These are phyloP conservation scores for Erebia epiphron DNA, from an alignment of 2,888 invertebrate species.

Conservation along the genomic window DNA sequence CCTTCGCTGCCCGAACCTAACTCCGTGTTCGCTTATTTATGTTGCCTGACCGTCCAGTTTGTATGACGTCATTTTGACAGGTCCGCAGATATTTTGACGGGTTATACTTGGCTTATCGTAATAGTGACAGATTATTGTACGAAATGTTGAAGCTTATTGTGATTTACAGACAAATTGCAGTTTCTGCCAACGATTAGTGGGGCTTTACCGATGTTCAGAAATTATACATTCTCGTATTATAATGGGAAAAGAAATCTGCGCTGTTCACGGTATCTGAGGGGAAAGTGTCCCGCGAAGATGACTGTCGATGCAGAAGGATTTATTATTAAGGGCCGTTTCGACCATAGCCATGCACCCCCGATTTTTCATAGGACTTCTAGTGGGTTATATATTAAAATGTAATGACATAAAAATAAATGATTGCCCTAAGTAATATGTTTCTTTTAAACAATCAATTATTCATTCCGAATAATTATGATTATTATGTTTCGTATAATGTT, in stretches of 20 bases:
- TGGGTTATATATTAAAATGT: constrained; percentile 32
- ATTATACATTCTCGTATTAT: constrained; percentile 9
- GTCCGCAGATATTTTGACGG: too few species aligned
- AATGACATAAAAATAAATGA: background rate
- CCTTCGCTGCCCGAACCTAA: too few species aligned
- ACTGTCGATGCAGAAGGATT: constrained; percentile 38
- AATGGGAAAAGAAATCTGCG: constrained; percentile 37
- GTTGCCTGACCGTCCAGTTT: too few species aligned
- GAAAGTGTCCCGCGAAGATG: constrained; percentile 42
- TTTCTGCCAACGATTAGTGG: constrained; percentile 3
- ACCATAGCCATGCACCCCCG: constrained; percentile 43
- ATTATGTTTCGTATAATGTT: too few species aligned
- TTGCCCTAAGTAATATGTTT: background rate
- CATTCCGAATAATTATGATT: background rate
- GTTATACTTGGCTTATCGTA: too few species aligned
- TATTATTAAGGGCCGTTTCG: constrained; percentile 29
- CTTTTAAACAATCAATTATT: background rate
- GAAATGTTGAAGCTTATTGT: background rate
- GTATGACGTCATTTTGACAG: too few species aligned
- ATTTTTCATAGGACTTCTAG: constrained; percentile 29
- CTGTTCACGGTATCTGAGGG: constrained; percentile 43
- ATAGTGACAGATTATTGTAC: background rate
- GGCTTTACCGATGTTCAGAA: constrained; percentile 1
- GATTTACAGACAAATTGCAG: background rate
- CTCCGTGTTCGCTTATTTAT: too few species aligned